A percentile compares a stretch with the other conserved stretches of the same genome.
phyloP scores from a whole-genome alignment of 2,797 vertebrate genomes.

The Ctenopoma multispine region DNA sequence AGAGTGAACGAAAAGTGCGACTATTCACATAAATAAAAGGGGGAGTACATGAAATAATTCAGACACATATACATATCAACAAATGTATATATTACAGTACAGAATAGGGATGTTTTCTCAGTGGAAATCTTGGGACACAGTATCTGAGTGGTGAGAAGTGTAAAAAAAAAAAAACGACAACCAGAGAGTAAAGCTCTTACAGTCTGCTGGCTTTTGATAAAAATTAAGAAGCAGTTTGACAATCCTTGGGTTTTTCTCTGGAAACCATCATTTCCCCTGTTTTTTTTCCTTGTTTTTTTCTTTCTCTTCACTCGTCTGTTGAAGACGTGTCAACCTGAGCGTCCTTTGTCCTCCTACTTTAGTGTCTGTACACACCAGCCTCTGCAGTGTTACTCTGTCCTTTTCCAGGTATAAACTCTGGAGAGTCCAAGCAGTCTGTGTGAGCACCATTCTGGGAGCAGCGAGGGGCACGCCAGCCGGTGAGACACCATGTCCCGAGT shows the following conservation, averaged over 20 bases:
- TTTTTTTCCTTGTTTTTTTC: no score
- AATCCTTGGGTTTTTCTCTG: conserved; percentile 35
- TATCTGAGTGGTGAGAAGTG: conserved; percentile 55
- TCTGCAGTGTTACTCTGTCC: conserved; percentile 39
- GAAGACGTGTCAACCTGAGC: conserved; percentile 62
- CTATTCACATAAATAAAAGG: conserved; percentile 78
- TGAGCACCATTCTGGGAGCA: conserved; percentile 55
- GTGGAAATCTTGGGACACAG: conserved; percentile 65
- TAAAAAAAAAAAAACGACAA: conserved; percentile 61
- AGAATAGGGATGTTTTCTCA: conserved; percentile 52
- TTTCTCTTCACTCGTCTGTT: conserved; percentile 38
- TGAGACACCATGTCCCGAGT: conserved; percentile 38
- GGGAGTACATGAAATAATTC: conserved; percentile 70
- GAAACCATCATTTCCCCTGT: conserved; percentile 13
- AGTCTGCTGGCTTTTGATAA: conserved; percentile 68
- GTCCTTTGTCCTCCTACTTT: conserved; percentile 45
- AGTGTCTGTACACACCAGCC: conserved; percentile 47
- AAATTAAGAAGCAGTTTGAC: conserved; percentile 53
- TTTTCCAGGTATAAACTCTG: conserved; percentile 37
- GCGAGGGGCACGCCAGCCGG: conserved; percentile 38
- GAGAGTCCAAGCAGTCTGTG: conserved; percentile 56
- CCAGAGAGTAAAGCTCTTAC: conserved; percentile 66
- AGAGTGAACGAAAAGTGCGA: conserved; percentile 55
- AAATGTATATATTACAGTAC: conserved; percentile 79
- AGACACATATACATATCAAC: conserved; percentile 85